A percentile compares a stretch with the other conserved stretches of the same genome.
Conservation (phyloP, 2,888 invertebrate genomes). For the Callyntrura sp. region DNA sequence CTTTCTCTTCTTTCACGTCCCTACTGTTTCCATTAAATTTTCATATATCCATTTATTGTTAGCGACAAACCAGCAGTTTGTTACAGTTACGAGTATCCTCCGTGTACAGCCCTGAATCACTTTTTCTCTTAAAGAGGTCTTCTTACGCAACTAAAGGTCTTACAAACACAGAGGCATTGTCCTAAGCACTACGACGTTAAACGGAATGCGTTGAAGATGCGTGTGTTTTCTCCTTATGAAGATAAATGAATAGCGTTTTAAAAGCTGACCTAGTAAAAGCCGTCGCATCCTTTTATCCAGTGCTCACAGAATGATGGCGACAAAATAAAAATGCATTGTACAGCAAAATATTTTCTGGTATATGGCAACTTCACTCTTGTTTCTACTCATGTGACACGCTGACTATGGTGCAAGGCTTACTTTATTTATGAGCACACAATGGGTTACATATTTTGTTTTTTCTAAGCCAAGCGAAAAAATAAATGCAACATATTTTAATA, state of each 20-base stretch:
- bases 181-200: not conserved
- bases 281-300: not conserved
- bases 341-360: not conserved
- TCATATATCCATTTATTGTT: too few species aligned
- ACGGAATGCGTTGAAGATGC: conserved; percentile 20
- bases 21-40: conserved; percentile 11
- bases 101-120: conserved; percentile 35
- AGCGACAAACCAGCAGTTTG: too few species aligned
- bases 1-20: not conserved
- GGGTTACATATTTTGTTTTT: not conserved
- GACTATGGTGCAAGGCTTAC: not conserved
- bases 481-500: not conserved
- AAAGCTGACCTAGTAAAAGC: conserved; percentile 29
- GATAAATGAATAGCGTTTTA: not conserved
- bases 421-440: not conserved
- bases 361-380: not conserved
- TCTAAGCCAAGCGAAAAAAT: not conserved
- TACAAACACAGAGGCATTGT: not conserved
- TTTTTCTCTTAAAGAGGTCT: not conserved
- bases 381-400: not conserved
- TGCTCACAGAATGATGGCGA: not conserved
- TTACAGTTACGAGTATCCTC: not conserved
- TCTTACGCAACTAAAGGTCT: not conserved
- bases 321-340: conserved; percentile 1
- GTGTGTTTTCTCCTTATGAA: not conserved